phyloP scores from a whole-genome alignment of 1,140 invertebrate species.

The Drosophila rufa region DNA sequence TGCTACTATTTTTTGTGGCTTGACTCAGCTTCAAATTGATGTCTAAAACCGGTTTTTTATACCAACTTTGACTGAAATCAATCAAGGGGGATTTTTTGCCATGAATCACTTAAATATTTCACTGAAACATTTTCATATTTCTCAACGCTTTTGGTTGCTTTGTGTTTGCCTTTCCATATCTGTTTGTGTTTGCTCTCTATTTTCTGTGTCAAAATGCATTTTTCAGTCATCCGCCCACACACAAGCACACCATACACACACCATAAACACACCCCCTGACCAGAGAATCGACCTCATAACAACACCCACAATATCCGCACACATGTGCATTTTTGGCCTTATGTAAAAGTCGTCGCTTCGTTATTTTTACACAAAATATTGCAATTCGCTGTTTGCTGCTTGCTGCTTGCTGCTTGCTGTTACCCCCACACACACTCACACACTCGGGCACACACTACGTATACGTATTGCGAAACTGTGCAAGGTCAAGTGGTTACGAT shows the following conservation, averaged over 20 bases:
- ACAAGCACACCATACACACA: no score
- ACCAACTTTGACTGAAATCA: slow-evolving; percentile 23
- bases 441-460: slow-evolving; percentile 8
- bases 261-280: slow-evolving; percentile 4
- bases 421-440: slow-evolving; percentile 8
- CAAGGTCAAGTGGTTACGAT: slow-evolving; percentile 76
- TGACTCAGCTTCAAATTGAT: slow-evolving; percentile 5
- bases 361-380: slow-evolving; percentile 75
- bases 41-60: slow-evolving; percentile 12
- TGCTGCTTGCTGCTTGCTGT: slow-evolving; percentile 7
- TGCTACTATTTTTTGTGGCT: not conserved
- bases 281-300: slow-evolving; percentile 72
- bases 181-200: slow-evolving; percentile 8
- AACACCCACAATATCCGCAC: slow-evolving; percentile 48
- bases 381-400: slow-evolving; percentile 21
- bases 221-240: slow-evolving; percentile 73
- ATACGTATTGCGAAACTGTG: slow-evolving; percentile 51
- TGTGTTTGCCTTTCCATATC: slow-evolving; percentile 5
- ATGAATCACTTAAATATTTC: slow-evolving; percentile 43
- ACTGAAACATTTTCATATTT: slow-evolving; percentile 29
- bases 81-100: slow-evolving; percentile 27
- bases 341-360: slow-evolving; percentile 47
- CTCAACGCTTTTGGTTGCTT: not conserved
- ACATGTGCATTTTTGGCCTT: slow-evolving; percentile 32
- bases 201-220: slow-evolving; percentile 80